Base-by-base conservation (phyloP, 2,797 vertebrate genomes). In the Capromys pilorides region DNA sequence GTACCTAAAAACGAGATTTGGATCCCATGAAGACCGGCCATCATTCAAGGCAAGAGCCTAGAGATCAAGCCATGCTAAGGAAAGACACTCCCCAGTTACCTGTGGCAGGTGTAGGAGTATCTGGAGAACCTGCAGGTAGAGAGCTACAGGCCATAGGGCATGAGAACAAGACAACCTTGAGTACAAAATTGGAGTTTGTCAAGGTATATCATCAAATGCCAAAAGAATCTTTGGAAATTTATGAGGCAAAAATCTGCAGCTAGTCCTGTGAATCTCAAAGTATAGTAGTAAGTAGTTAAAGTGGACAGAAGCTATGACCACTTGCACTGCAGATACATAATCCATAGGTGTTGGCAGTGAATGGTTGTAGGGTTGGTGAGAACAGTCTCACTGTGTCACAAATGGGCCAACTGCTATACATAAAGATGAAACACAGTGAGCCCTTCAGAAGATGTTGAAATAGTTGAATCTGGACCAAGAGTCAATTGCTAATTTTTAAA, bases 191-290 rank as follows among this genome's bases (percentile, higher is more conserved):
- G 64, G 45, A 81, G 22, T 83, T 10, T 62, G 36, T 49, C 28
- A 12, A 64, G 24, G 39, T 11, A 33, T 83, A 36, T 77, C 21
- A 85, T 39, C 79, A 75, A 84, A 88, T 67, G 79, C 36, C 57
- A 75, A 80, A 78, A 81, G 31, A 51, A 12, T 57, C 71, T 71
- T 66, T 49, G 51, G 86, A 84, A 94, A 93, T 66, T 24, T 73
- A 86, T 66, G 36, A 88, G 90, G 73, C 9, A 79, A 95, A 95
- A 83, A 36, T 39, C 24, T 61, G 41, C 90, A 5, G 24, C 81
- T 66, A 49, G 36, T 57, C 36, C 36, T 66, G 64, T 6, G 36
- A 77, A 85, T 82, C 78, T 91, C 31, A 71, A 91, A 91, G 75
- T 57, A 93, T 2, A 21, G 36, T 93, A 69, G 18, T 19, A 91